A percentile compares a stretch with the other conserved stretches of the same genome.
These are phyloP conservation scores for Trematomus bernacchii DNA, from an alignment of 2,797 vertebrate species.

Conservation along the genomic window DNA sequence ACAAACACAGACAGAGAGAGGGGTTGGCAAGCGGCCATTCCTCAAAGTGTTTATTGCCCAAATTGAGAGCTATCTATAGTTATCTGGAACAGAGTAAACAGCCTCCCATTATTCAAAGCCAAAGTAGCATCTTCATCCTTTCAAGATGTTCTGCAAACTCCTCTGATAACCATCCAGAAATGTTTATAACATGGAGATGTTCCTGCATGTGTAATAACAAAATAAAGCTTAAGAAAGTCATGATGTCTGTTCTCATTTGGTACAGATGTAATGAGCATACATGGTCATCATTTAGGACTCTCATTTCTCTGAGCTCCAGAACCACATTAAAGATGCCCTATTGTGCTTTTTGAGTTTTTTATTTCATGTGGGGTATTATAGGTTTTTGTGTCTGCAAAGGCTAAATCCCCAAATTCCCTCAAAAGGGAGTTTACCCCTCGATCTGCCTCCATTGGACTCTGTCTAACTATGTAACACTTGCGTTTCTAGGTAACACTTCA, in stretches of 20 bases:
- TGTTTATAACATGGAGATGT: constrained; percentile 37
- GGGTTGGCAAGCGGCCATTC: constrained; percentile 36
- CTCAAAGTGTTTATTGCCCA: constrained; percentile 61
- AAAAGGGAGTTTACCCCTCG: no score
- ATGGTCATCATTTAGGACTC: constrained; percentile 3
- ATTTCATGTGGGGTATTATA: no score
- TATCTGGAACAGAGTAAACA: constrained; percentile 18
- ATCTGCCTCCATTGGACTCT: no score
- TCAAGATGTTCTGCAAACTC: constrained; percentile 39
- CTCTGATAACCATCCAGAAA: constrained; percentile 32
- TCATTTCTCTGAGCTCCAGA: constrained; percentile 35
- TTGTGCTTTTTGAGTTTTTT: no score
- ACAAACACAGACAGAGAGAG: constrained; percentile 13
- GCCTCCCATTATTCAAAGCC: constrained; percentile 41
- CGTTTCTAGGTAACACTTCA: no score
- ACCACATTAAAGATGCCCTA: constrained; percentile 58
- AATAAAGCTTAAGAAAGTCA: constrained; percentile 56
- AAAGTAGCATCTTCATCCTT: constrained; percentile 53
- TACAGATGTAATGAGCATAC: constrained; percentile 20
- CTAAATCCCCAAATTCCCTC: no score
- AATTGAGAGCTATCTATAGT: constrained; percentile 44
- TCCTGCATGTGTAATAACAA: constrained; percentile 61
- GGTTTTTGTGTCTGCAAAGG: no score
- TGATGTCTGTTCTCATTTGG: constrained; percentile 48
- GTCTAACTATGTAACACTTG: no score